These are phyloP conservation scores for Belgica antarctica DNA, from an alignment of 2,888 invertebrate genomes.

Conservation along the genomic window DNA sequence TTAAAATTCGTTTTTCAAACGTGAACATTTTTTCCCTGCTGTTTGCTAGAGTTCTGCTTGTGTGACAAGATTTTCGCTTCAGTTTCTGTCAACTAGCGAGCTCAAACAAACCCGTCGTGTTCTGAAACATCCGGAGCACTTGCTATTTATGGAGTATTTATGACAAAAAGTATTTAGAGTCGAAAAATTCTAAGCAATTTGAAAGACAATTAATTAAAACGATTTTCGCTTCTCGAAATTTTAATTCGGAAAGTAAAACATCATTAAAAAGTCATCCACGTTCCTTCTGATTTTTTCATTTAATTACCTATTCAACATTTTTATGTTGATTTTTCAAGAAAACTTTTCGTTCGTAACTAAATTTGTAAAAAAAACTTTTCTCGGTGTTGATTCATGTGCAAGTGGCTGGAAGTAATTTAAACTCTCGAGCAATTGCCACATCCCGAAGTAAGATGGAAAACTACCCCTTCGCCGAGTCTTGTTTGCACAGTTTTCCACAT, in stretches of 20 bases:
- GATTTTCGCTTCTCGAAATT: neutral
- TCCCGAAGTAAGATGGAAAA: neutral
- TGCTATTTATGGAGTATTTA: no score
- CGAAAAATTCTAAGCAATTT: slow-evolving; percentile 6
- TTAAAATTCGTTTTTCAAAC: slow-evolving; percentile 42
- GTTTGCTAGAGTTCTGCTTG: slow-evolving; percentile 12
- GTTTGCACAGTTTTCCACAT: slow-evolving; percentile 9
- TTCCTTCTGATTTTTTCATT: neutral
- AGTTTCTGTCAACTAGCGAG: neutral
- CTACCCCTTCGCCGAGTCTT: neutral
- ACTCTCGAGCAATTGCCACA: slow-evolving; percentile 15
- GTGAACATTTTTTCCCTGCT: neutral
- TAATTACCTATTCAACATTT: slow-evolving; percentile 13
- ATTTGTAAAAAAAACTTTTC: neutral
- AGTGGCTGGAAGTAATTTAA: slow-evolving; percentile 36
- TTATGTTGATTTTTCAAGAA: neutral
- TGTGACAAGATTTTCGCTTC: slow-evolving; percentile 35
- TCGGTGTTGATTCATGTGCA: slow-evolving; percentile 18
- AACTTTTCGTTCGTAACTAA: neutral
- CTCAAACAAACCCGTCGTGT: neutral
- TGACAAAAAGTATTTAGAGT: neutral
- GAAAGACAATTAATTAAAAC: slow-evolving; percentile 3
- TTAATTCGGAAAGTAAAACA: neutral
- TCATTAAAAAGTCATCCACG: neutral
- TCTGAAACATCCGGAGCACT: neutral